Conservation (phyloP, 2,113 vertebrate species). For the Zonotrichia leucophrys region DNA sequence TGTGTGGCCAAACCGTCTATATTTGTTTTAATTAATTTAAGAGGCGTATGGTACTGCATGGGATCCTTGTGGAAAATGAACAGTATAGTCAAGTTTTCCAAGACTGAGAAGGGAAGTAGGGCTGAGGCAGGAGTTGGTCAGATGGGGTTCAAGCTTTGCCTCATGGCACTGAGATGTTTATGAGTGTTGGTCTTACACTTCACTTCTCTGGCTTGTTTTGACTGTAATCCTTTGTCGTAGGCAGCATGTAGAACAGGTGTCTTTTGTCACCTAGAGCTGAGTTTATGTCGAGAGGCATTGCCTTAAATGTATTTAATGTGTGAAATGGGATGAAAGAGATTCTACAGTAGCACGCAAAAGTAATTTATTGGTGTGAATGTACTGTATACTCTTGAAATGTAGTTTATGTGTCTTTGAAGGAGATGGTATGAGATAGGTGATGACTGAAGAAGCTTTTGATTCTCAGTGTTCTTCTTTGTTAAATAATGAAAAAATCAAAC, state of each 20-base stretch:
- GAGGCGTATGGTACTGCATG: neutral
- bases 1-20: neutral
- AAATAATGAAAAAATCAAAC: neutral
- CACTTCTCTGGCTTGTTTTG: neutral
- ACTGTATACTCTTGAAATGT: neutral
- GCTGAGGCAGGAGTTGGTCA: neutral
- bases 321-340: neutral
- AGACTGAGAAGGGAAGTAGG: neutral
- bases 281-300: neutral
- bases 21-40: neutral
- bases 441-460: neutral
- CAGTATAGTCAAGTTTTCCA: neutral
- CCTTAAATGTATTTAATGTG: neutral
- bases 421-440: neutral
- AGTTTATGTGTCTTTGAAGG: neutral
- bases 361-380: neutral
- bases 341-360: accelerated
- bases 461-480: neutral
- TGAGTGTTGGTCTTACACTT: neutral
- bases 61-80: neutral
- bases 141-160: neutral
- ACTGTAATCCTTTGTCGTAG: neutral
- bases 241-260: neutral
- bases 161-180: accelerated
- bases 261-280: neutral